Conservation (phyloP, 1,140 invertebrate species). For the Archivesica marissinica region DNA sequence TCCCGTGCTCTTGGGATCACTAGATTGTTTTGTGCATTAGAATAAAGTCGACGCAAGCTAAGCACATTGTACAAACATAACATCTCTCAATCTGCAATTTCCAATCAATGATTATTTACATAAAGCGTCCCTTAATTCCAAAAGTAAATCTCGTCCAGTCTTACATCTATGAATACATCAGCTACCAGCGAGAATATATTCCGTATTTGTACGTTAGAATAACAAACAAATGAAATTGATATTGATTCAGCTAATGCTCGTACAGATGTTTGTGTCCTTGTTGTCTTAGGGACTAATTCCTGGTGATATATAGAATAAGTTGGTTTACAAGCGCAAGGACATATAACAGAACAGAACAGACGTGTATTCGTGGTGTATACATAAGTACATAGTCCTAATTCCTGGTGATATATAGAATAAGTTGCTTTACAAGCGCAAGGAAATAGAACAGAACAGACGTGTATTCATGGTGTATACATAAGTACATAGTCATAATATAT, state of each 20-base stretch:
- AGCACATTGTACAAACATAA: too few relatives aligned
- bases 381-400: neutral
- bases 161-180: slow-evolving; percentile 18
- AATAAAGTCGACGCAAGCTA: too few relatives aligned
- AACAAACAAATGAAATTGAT: neutral
- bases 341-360: neutral
- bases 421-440: too few relatives aligned
- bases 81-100: neutral
- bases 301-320: neutral
- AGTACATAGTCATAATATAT: too few relatives aligned
- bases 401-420: too few relatives aligned
- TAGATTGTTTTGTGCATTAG: too few relatives aligned
- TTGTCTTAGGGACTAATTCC: neutral
- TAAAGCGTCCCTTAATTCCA: slow-evolving; percentile 11
- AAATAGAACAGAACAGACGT: too few relatives aligned
- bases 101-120: slow-evolving; percentile 25
- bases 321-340: neutral
- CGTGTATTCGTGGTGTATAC: neutral
- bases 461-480: too few relatives aligned
- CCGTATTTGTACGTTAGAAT: neutral
- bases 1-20: too few relatives aligned
- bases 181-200: neutral
- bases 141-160: slow-evolving; percentile 1
- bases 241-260: neutral
- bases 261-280: neutral